Evolutionary conservation across 2,797 vertebrate species (phyloP), one percentile per base, ranked within the genome.

Genomic region (Phataginus tricuspis): DNA sequence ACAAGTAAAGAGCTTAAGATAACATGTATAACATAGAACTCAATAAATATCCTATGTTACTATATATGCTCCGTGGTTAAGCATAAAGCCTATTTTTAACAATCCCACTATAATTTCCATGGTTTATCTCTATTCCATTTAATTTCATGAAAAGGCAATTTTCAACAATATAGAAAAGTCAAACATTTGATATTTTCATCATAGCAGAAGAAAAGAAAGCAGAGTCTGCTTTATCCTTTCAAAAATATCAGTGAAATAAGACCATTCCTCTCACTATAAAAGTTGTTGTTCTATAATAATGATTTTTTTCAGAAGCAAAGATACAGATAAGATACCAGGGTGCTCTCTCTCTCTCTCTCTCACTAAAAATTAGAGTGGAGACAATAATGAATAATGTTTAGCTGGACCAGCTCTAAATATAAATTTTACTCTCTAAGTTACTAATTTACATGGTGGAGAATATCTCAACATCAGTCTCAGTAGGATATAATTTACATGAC

Each of bases 401-500:
- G 45, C 83, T 98, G 88, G n/a, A 93, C 49, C 18, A 61, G 10
- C n/a, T 97, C 94, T 97, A 91, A 96, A 97, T 97, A 96, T 64
- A 37, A 97, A 97, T 96, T 71, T 96, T 87, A 91, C 45, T 95
- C n/a, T 94, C 72, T 94, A 95, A 89, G 93, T 96, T 94, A 94
- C 72, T 95, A 97, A 96, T 93, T 96, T 95, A 94, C 53, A 77
- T 95, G 55, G 71, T 63, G 92, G 51, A 92, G 94, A 97, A 85
- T 74, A 39, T 42, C 79, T 96, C 74, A 79, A 95, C 31, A 90
- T 86, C 15, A 72, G 45, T 94, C 86, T 97, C 90, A 71, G 63
- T 0, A n/a, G 53, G 77, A 94, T 91, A 95, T 61, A 86, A 5
- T 15, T 83, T 57, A 23, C 3, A 75, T 18, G 25, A 55, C 6